Percentiles rank a stretch among this genome's conserved stretches.
phyloP scores from a whole-genome alignment of 2,888 invertebrate genomes.

The Lasioglossum oenotherae region DNA sequence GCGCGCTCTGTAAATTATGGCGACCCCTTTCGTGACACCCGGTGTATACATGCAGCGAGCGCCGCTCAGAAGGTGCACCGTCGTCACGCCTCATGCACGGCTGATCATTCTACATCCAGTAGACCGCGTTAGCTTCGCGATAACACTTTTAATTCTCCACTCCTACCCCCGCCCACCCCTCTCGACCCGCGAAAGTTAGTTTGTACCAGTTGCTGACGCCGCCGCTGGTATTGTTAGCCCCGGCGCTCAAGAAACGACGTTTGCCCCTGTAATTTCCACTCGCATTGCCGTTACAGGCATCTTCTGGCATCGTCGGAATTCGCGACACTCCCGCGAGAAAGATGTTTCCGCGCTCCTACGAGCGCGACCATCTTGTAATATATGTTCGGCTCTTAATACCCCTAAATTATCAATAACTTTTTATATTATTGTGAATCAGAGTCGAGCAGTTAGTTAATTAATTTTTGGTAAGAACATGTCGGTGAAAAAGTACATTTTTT shows the following conservation, averaged over 20 bases:
- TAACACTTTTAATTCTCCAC: constrained; percentile 50
- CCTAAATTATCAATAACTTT: too few relatives aligned
- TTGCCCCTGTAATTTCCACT: constrained; percentile 34
- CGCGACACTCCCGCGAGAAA: constrained; percentile 8
- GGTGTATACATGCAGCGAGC: constrained; percentile 37
- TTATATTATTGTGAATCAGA: too few relatives aligned
- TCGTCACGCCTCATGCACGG: constrained; percentile 59
- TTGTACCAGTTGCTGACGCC: constrained; percentile 40
- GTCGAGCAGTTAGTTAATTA: too few relatives aligned
- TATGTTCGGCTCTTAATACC: too few relatives aligned
- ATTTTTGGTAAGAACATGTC: too few relatives aligned
- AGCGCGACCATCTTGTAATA: too few relatives aligned
- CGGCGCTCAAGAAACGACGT: constrained; percentile 29
- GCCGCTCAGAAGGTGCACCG: constrained; percentile 47
- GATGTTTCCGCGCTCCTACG: not conserved
- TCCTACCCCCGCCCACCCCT: not conserved
- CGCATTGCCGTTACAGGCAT: not conserved
- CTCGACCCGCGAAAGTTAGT: constrained; percentile 4
- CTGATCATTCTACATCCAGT: constrained; percentile 56
- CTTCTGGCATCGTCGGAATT: constrained; percentile 37
- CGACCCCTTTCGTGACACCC: constrained; percentile 61
- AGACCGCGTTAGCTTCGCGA: constrained; percentile 38
- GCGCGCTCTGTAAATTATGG: constrained; percentile 79
- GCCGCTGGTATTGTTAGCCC: constrained; percentile 23
- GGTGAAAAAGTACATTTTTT: too few relatives aligned